These are phyloP conservation scores for Riptortus pedestris DNA, from an alignment of 1,140 invertebrate genomes.

Conservation along the genomic window DNA sequence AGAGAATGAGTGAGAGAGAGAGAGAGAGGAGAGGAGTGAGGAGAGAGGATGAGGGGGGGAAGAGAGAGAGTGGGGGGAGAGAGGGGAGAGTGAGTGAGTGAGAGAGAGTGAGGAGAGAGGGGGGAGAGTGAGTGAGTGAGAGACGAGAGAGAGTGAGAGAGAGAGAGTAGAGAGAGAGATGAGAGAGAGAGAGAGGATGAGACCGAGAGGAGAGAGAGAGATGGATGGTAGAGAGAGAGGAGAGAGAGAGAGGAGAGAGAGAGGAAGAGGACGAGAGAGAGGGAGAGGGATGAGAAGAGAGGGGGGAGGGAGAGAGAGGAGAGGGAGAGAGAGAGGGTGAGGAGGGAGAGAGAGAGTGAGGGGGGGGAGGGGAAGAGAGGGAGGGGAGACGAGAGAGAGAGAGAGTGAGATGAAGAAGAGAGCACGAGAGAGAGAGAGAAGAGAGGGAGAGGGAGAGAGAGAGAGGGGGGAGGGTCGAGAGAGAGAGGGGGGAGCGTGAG, in stretches of 20 bases:
- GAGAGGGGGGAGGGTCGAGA: neutral
- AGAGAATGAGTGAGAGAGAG: no score
- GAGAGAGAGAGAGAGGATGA: neutral
- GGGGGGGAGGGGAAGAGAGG: neutral
- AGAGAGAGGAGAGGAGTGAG: no score
- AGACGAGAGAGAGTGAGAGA: neutral
- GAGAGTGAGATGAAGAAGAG: no score
- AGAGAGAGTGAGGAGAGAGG: neutral
- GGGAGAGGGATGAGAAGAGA: neutral
- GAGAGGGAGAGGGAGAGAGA: neutral
- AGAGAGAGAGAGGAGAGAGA: neutral
- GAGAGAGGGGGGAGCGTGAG: neutral
- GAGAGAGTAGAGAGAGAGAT: constrained; percentile 4
- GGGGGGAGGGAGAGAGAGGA: neutral
- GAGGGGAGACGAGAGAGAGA: neutral
- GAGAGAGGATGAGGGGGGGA: no score
- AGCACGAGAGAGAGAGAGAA: no score
- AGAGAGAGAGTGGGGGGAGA: no score
- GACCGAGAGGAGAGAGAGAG: neutral
- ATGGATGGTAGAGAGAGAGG: neutral
- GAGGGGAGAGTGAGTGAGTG: neutral
- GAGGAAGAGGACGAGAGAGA: neutral
- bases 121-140: neutral
- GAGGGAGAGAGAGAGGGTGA: constrained; percentile 4
- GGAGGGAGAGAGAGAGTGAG: neutral